Evolutionary conservation across 2,113 vertebrate species (phyloP).

Genomic region (Corythornis cristatus): DNA sequence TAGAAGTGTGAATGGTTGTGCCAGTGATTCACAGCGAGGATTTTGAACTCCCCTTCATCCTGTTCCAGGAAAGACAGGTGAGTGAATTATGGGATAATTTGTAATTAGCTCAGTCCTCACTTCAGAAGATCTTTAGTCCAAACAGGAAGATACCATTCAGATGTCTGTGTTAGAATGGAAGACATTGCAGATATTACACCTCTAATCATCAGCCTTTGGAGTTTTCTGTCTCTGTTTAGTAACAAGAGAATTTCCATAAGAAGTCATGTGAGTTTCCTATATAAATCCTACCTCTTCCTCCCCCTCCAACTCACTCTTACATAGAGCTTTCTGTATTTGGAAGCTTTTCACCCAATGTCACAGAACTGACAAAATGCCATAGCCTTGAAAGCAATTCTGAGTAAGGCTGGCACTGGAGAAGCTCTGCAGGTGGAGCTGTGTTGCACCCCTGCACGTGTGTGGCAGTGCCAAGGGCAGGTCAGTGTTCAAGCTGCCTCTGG

Average conservation of each 20-base stretch:
- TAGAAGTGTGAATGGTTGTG: neutral
- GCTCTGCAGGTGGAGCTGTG: neutral
- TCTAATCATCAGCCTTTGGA: neutral
- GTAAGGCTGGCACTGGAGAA: neutral
- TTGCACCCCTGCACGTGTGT: neutral
- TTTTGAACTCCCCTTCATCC: slow-evolving; percentile 54
- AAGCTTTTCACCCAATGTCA: neutral
- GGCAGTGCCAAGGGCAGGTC: neutral
- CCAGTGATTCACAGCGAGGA: slow-evolving; percentile 6
- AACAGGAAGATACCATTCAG: slow-evolving; percentile 53
- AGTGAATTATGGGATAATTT: slow-evolving; percentile 52
- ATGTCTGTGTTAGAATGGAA: neutral
- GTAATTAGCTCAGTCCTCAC: slow-evolving; percentile 15
- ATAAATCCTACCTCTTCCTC: neutral
- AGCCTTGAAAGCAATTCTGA: neutral
- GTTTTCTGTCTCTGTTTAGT: neutral
- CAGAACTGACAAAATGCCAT: neutral
- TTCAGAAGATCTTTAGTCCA: slow-evolving; percentile 46
- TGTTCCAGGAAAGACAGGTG: slow-evolving; percentile 23
- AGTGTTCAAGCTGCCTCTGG: too few species aligned
- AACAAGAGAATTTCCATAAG: neutral
- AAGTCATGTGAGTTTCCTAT: neutral
- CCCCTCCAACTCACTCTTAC: neutral
- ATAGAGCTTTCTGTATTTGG: neutral
- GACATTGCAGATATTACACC: neutral